Percentiles rank a stretch among this genome's conserved stretches.
Conservation (phyloP, 2,888 invertebrate genomes). For the Orgyia antiqua region DNA sequence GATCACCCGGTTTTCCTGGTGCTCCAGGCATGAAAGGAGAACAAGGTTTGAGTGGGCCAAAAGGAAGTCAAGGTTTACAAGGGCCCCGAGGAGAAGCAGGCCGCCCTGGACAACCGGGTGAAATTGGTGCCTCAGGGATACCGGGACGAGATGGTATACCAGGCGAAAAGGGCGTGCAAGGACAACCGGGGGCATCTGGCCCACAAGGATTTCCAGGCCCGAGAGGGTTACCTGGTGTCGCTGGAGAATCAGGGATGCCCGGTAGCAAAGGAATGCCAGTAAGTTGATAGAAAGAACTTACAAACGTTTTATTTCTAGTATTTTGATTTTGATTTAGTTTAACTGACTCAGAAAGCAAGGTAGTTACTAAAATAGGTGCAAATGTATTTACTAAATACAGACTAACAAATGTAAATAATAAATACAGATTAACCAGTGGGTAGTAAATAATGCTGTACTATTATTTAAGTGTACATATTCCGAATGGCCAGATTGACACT, state of each 20-base stretch:
- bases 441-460: no score
- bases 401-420: no score
- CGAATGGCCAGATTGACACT: no score
- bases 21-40: conserved; percentile 89
- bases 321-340: no score
- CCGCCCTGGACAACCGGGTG: conserved; percentile 86
- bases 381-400: no score
- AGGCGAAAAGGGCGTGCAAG: conserved; percentile 89
- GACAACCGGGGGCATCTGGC: conserved; percentile 84
- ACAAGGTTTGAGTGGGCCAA: conserved; percentile 84
- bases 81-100: conserved; percentile 90
- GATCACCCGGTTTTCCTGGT: conserved; percentile 91
- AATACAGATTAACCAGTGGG: no score
- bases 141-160: conserved; percentile 89
- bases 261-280: conserved; percentile 88
- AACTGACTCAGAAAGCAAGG: no score
- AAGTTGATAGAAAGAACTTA: no score
- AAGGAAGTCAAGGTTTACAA: conserved; percentile 89
- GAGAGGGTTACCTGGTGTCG: conserved; percentile 85
- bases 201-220: conserved; percentile 91
- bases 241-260: conserved; percentile 85
- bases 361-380: no score
- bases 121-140: conserved; percentile 84
- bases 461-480: no score
- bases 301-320: no score